A percentile compares a stretch with the other conserved stretches of the same genome.
These are phyloP conservation scores for Micropoecilia bifurca DNA, from an alignment of 2,797 vertebrate genomes.

Conservation along the genomic window DNA sequence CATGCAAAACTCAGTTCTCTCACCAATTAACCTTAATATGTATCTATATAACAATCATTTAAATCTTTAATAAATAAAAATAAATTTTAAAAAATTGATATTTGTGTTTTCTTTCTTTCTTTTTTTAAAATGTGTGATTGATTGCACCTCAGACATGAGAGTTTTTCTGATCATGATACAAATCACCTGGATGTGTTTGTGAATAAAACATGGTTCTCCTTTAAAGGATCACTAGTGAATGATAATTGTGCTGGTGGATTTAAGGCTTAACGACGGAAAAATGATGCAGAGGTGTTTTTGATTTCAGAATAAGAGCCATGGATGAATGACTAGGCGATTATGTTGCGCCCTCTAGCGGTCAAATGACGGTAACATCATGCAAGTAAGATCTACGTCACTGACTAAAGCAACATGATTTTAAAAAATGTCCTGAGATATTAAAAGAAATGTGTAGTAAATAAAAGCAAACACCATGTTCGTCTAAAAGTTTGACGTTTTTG, in stretches of 20 bases:
- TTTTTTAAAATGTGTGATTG: background rate
- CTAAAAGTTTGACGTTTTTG: background rate
- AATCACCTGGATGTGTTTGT: constrained; percentile 11
- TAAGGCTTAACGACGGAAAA: constrained; percentile 6
- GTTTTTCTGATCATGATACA: constrained; percentile 8
- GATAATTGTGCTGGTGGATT: background rate
- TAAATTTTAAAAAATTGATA: background rate
- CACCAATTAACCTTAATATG: background rate
- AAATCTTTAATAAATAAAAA: constrained; percentile 9
- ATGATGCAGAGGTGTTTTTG: background rate
- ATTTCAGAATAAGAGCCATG: background rate
- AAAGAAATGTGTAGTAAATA: background rate
- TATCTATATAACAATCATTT: background rate
- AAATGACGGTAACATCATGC: background rate
- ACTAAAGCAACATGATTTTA: background rate
- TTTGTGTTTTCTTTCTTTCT: background rate
- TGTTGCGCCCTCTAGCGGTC: constrained; percentile 70
- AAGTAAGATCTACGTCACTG: background rate
- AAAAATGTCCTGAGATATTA: background rate
- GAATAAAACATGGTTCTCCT: constrained; percentile 38
- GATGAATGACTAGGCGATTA: constrained; percentile 3
- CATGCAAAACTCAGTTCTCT: background rate
- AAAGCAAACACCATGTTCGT: background rate
- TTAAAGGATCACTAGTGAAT: background rate
- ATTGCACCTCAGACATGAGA: constrained; percentile 15